Base-by-base conservation (phyloP, 2,113 vertebrate species). In the Tetrao urogallus region DNA sequence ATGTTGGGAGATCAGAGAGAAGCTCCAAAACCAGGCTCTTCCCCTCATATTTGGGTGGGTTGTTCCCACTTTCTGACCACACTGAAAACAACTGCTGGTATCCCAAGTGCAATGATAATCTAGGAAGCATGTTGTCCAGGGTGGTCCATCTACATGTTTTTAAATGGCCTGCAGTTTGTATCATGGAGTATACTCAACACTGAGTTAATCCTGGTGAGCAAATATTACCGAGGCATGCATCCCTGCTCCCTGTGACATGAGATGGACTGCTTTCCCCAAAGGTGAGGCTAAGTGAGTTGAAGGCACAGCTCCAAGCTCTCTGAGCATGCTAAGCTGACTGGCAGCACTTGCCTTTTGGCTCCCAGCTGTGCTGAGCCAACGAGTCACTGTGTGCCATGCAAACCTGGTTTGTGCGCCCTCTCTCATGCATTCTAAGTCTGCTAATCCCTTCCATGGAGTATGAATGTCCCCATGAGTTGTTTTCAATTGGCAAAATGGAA, bases 291-390 rank as follows among this genome's bases (percentile, higher is more conserved):
- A 61, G 74, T 24, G 67, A 91, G 67, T 27, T 76, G 58, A 94
- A 95, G 93, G 88, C 89, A 82, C 27, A 63, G 45, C 42, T 92
- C 90, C 86, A 93, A 78, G 72, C 64, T 85, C 56, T 72, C 75
- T 77, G 71, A 2, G 0, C 69, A 32, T 56, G 82, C 94, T 90
- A 88, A 80, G 83, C 72, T 57, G 14, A 36, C 13, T n/a, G 6
- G 67, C 67, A 50, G 67, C n/a, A 9, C 87, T 77, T 82, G 67
- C 36, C 21, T 88, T 54, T 88, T 86, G 90, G 72, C 67, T 95
- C 36, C n/a, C 4, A 50, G 61, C 71, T 89, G 64, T 89, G 90
- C 67, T 91, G 45, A 94, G 87, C 64, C 85, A 89, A 60, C 28
- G 56, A 89, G 66, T 70, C 79, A 82, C 70, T 24, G 24, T 8